Conservation (phyloP, 2,113 vertebrate species). For the Electrona antarctica region DNA sequence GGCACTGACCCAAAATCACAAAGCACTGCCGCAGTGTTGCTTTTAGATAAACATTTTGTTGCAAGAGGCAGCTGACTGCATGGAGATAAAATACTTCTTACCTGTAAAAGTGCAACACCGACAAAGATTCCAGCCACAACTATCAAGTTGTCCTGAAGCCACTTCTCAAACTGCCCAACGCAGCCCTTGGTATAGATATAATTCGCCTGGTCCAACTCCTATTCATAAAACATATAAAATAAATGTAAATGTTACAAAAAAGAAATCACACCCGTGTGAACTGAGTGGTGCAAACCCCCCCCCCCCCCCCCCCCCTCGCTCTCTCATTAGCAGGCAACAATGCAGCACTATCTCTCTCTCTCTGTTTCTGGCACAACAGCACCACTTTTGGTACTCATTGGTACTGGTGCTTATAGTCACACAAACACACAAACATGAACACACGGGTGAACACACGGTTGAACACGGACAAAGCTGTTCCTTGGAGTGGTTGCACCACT, state of each 20-base stretch:
- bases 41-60: neutral
- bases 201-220: conserved; percentile 87
- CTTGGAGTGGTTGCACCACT: too few relatives aligned
- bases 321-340: too few relatives aligned
- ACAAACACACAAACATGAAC: too few relatives aligned
- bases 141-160: conserved; percentile 91
- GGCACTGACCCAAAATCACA: conserved; percentile 47
- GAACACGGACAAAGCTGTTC: too few relatives aligned
- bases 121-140: conserved; percentile 88
- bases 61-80: neutral
- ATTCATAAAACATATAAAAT: conserved; percentile 6
- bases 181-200: conserved; percentile 91
- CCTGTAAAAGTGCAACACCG: conserved; percentile 90
- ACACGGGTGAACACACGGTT: too few relatives aligned
- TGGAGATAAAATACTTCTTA: conserved; percentile 45
- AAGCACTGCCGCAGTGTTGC: neutral
- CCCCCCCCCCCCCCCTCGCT: too few relatives aligned
- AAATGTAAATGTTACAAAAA: neutral
- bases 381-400: too few relatives aligned
- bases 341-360: too few relatives aligned
- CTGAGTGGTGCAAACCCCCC: too few relatives aligned
- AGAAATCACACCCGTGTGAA: too few relatives aligned
- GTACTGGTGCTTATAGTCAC: too few relatives aligned
- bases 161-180: conserved; percentile 92
- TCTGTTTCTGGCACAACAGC: too few relatives aligned